phyloP scores from a whole-genome alignment of 2,113 vertebrate species.

The Saguinus imperator region DNA sequence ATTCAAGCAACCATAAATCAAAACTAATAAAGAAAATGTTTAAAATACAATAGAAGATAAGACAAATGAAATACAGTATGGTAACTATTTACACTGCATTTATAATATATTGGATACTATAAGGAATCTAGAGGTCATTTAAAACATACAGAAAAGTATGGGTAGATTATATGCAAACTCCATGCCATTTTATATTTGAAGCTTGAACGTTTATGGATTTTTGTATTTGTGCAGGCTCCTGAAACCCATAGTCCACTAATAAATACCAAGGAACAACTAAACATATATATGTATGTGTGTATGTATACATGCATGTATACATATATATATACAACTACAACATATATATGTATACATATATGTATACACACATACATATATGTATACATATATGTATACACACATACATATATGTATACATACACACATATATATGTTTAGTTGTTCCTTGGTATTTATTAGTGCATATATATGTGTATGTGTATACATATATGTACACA shows the following conservation, averaged over 20 bases:
- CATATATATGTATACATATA: accelerated
- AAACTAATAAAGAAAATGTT: not conserved
- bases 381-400: too few species aligned
- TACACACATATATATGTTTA: too few species aligned
- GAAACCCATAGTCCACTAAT: not conserved
- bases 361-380: accelerated
- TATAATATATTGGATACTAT: not conserved
- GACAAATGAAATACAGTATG: not conserved
- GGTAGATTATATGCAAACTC: not conserved
- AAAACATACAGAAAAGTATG: not conserved
- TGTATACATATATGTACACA: too few species aligned
- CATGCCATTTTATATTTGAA: not conserved
- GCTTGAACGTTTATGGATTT: not conserved
- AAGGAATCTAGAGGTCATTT: not conserved
- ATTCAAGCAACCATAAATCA: not conserved
- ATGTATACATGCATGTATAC: accelerated
- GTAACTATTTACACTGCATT: not conserved
- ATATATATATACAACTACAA: too few species aligned
- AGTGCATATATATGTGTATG: too few species aligned
- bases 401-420: too few species aligned
- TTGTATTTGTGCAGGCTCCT: not conserved
- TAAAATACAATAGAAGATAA: not conserved
- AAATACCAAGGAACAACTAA: not conserved
- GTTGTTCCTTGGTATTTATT: too few species aligned
- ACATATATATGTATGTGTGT: not conserved